Base-by-base conservation (phyloP, 2,888 invertebrate genomes). In the Carcina quercana region DNA sequence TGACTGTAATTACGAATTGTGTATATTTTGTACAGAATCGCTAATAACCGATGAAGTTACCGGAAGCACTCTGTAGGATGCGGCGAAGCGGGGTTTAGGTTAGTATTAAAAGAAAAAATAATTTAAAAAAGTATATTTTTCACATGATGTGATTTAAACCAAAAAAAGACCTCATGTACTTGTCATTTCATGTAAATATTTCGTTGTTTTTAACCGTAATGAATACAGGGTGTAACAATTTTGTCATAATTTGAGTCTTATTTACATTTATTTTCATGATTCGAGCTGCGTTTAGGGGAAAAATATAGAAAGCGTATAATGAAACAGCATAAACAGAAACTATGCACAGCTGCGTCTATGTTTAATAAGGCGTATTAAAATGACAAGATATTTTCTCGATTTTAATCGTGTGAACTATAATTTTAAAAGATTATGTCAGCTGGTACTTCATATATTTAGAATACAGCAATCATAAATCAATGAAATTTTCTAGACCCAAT, bases 101-200 rank as follows among this genome's bases (percentile, higher is more conserved):
- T n/a, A n/a, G n/a, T n/a, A n/a, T n/a, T n/a, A n/a, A n/a, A 57
- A 47, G 11, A 43, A 53, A 47, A 42, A 28, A 31, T 45, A 47
- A 35, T 35, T 31, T 28, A 32, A 33, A 27, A 37, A 34, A 15
- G 13, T 35, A 69, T 72, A 70, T 75, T 75, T 35, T 72, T 63
- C 59, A 63, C 64, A 71, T 68, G 62, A 73, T 78, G 82, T 82
- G 80, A 82, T 82, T 75, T 69, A 62, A 78, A 79, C 78, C 79
- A 78, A 80, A 80, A 79, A 76, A 56, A 59, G 44, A 71, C 66
- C 64, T 68, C 70, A 42, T 35, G 28, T 35, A 35, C 59, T 64
- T 60, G 58, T 64, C 60, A 66, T 64, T 61, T 59, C 62, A 53
- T 70, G 67, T 70, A 68, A 66, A 70, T 70, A 69, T 52, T 54